Evolutionary conservation across 2,113 vertebrate genomes (phyloP), one percentile per base, ranked within the genome.

Genomic region (Dissostichus mawsoni): DNA sequence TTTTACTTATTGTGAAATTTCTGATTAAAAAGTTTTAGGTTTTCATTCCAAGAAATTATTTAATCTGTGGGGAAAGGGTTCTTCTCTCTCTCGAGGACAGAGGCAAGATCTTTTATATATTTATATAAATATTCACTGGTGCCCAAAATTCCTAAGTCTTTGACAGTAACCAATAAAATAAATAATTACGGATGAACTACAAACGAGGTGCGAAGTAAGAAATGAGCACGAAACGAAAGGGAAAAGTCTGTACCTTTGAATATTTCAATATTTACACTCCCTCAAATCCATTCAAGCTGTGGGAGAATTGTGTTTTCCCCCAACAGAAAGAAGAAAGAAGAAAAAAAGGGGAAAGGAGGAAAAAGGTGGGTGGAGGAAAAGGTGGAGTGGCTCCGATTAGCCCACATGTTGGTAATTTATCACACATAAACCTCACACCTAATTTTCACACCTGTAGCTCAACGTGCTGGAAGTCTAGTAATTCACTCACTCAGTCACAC

Each of bases 351-450:
- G 59, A 41, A 70, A 72, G 71, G 59, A 72, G 78, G 5, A 65
- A 83, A 80, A 78, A 74, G 68, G 45, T 53, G 69, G 73, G 71
- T 74, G 68, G 66, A 79, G 82, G 64, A 69, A 78, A 87, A 83
- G 81, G 90, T 79, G 87, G 89, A 81, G 90, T 81, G 85, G 90
- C 88, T 94, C 79, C 69, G 82, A 94, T 94, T 91, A 93, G 89
- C 73, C 90, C 95, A 96, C 93, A 94, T 96, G 95, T 93, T 93
- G 91, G 90, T 93, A 89, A 95, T 95, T 95, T 92, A 95, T 94
- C 92, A 92, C 93, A 94, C 94, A 95, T 96, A 96, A 95, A 95
- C 78, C 94, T 96, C 93, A 91, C 95, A 95, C 95, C 94, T 95
- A 86, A 94, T 95, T 95, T 94, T 94, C 94, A 94, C 95, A 95